phyloP scores from a whole-genome alignment of 1,140 invertebrate species.

The Saccostrea cuccullata region DNA sequence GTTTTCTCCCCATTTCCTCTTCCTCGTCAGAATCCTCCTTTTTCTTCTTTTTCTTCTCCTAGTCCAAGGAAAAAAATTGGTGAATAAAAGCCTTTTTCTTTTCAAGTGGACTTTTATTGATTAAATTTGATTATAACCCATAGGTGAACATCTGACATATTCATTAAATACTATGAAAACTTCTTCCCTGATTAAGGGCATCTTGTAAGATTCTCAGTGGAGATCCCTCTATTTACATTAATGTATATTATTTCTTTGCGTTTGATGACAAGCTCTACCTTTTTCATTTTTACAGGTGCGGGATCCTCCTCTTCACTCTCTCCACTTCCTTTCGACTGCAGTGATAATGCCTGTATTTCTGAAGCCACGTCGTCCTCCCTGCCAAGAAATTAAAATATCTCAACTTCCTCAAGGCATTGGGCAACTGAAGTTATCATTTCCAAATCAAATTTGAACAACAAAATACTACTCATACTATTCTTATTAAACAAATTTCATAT shows the following conservation, averaged over 20 bases:
- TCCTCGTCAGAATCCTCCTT: constrained; percentile 38
- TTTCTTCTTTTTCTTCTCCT: constrained; percentile 56
- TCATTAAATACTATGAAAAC: too few species aligned
- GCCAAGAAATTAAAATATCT: background rate
- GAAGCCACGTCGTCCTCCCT: constrained; percentile 77
- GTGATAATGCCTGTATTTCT: constrained; percentile 62
- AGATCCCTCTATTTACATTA: too few species aligned
- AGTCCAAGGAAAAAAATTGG: background rate
- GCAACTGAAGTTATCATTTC: too few species aligned
- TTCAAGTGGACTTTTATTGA: background rate
- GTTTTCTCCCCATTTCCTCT: constrained; percentile 43
- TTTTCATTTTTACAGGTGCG: constrained; percentile 73
- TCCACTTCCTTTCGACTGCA: constrained; percentile 66
- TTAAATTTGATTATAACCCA: too few species aligned
- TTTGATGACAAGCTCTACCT: background rate
- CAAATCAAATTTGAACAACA: too few species aligned
- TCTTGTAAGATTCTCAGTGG: too few species aligned
- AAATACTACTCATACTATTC: too few species aligned
- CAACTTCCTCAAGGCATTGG: too few species aligned
- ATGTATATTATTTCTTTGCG: too few species aligned
- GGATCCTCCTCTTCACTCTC: constrained; percentile 81
- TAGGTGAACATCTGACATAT: too few species aligned
- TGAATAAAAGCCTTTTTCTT: background rate
- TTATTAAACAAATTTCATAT: too few species aligned
- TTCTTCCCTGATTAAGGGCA: too few species aligned